phyloP scores from a whole-genome alignment of 2,797 vertebrate genomes.

The Astyanax mexicanus region DNA sequence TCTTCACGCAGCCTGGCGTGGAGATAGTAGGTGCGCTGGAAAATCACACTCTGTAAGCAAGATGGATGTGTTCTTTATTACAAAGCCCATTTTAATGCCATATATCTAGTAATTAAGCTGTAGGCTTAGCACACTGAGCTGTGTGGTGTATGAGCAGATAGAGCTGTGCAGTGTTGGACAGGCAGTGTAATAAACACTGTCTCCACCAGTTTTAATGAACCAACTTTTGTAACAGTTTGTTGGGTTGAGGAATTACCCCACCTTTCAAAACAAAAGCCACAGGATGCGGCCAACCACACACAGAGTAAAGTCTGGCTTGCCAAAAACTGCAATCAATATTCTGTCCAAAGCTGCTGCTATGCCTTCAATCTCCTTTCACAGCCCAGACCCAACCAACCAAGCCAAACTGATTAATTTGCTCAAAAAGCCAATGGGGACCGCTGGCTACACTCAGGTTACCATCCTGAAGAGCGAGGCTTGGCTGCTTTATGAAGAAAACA shows the following conservation, averaged over 20 bases:
- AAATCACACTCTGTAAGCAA: slow-evolving; percentile 28
- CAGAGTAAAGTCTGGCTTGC: slow-evolving; percentile 11
- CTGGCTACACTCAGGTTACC: not conserved
- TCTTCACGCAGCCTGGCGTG: slow-evolving; percentile 23
- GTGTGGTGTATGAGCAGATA: slow-evolving; percentile 14
- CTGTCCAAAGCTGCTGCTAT: slow-evolving; percentile 40
- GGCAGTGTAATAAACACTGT: not conserved
- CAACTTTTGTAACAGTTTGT: not conserved
- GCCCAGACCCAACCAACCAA: slow-evolving; percentile 17
- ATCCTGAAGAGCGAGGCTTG: slow-evolving; percentile 4
- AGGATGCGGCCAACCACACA: slow-evolving; percentile 20
- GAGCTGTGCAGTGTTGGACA: not conserved
- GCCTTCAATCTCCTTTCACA: slow-evolving; percentile 35
- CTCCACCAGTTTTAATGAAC: not conserved
- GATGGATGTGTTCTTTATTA: slow-evolving; percentile 35
- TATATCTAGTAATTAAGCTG: slow-evolving; percentile 31
- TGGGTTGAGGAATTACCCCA: slow-evolving; percentile 8
- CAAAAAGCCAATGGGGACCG: slow-evolving; percentile 22
- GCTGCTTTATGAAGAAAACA: slow-evolving; percentile 17
- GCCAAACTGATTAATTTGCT: slow-evolving; percentile 38
- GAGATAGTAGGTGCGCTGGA: slow-evolving; percentile 19
- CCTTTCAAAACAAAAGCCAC: slow-evolving; percentile 13
- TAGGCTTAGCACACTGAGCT: not conserved
- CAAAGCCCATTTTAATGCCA: slow-evolving; percentile 34
- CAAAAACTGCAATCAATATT: slow-evolving; percentile 46